Evolutionary conservation across 2,797 vertebrate genomes (phyloP).

Genomic region (Staurois parvus): DNA sequence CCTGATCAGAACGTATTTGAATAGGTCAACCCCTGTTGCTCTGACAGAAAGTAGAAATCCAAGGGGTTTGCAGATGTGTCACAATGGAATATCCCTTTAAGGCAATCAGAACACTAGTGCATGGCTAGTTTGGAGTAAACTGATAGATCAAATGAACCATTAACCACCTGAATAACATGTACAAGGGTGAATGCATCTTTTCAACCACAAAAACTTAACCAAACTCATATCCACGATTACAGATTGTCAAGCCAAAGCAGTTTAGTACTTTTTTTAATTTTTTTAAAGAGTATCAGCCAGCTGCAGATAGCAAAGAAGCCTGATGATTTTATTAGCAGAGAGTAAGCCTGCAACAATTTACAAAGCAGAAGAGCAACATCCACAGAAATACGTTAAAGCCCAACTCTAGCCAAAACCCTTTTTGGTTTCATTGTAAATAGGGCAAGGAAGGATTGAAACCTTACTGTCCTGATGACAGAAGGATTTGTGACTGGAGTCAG

Average conservation of each 20-base stretch:
- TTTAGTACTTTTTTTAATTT: background rate
- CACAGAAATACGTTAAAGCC: background rate
- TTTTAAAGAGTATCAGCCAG: conserved; percentile 24
- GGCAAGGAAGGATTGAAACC: no score
- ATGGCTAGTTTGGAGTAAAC: no score
- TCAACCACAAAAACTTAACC: background rate
- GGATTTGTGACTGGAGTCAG: background rate
- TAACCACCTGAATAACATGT: background rate
- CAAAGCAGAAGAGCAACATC: background rate
- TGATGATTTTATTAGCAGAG: background rate
- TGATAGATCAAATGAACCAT: background rate
- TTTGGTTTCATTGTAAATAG: background rate
- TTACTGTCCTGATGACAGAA: background rate
- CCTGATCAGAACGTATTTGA: no score
- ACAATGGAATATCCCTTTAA: no score
- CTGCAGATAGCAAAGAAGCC: conserved; percentile 8
- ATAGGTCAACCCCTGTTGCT: no score
- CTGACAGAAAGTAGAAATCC: no score
- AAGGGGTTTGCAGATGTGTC: no score
- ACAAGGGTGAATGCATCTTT: conserved; percentile 48
- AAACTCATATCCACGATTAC: background rate
- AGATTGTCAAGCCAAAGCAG: conserved; percentile 41
- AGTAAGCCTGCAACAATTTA: background rate
- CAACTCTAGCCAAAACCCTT: background rate
- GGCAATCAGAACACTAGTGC: no score